Conservation (phyloP, 2,113 vertebrate genomes). For the Struthio camelus region DNA sequence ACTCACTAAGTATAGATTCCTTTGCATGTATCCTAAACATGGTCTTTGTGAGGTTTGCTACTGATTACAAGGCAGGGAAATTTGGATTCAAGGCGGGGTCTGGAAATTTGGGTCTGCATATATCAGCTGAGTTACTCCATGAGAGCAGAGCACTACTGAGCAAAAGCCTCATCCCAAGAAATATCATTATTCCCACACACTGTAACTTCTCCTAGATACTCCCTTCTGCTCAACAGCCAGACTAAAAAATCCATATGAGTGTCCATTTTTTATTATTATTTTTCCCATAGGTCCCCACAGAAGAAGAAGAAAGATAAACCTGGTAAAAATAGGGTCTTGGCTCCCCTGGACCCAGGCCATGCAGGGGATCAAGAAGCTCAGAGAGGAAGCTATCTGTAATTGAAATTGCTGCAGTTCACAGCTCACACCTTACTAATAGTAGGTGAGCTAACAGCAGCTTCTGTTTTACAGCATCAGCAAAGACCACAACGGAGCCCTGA, state of each 20-base stretch:
- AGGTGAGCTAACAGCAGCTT: conserved; percentile 1
- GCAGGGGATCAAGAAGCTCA: neutral
- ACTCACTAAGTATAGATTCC: neutral
- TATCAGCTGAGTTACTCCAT: neutral
- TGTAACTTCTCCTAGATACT: neutral
- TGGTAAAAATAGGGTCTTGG: neutral
- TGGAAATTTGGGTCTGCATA: neutral
- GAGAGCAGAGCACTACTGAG: neutral
- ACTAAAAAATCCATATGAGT: neutral
- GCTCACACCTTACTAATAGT: neutral
- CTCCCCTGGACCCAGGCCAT: neutral
- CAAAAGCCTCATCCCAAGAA: neutral
- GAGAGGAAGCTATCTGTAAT: neutral
- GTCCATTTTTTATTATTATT: neutral
- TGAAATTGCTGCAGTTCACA: conserved; percentile 1
- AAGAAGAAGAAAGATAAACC: neutral
- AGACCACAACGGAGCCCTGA: neutral
- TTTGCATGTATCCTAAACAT: neutral
- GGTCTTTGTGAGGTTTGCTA: neutral
- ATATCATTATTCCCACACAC: neutral
- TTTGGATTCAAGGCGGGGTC: neutral
- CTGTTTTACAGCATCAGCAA: conserved; percentile 16
- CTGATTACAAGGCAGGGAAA: neutral
- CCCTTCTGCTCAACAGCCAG: neutral
- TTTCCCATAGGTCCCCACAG: neutral